phyloP scores from a whole-genome alignment of 2,113 vertebrate genomes.

The Hemibates koningsi region DNA sequence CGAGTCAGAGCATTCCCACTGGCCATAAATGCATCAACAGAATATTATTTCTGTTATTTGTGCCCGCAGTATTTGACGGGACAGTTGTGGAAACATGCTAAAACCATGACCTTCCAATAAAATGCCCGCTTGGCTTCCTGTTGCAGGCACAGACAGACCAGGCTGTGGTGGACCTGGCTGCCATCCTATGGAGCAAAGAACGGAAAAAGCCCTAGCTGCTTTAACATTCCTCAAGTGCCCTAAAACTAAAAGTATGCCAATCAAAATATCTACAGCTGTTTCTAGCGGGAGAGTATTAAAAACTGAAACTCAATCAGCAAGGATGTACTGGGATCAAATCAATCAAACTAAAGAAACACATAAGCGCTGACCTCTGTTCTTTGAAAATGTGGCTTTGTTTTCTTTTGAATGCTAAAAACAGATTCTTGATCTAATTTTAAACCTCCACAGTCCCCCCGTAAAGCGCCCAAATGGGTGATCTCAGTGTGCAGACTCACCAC shows the following conservation, averaged over 20 bases:
- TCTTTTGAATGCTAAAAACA: not conserved
- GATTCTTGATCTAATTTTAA: not conserved
- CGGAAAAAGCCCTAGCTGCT: not conserved
- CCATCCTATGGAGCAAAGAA: not conserved
- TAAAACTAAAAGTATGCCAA: not conserved
- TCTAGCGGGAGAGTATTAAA: not conserved
- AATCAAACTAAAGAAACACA: not conserved
- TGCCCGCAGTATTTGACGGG: not conserved
- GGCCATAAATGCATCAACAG: not conserved
- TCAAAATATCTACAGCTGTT: conserved; percentile 16
- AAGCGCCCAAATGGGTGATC: not conserved
- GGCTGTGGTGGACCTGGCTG: not conserved
- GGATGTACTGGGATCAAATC: not conserved
- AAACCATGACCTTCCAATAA: not conserved
- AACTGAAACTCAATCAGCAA: not conserved
- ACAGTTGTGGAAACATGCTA: not conserved
- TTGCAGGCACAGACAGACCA: not conserved
- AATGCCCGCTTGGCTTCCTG: not conserved
- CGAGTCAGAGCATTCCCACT: not conserved
- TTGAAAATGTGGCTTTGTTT: not conserved
- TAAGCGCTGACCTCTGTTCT: not conserved
- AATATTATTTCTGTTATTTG: not conserved
- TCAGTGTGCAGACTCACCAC: conserved; percentile 82
- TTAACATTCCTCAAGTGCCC: conserved; percentile 1
- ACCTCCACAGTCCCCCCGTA: not conserved